These are phyloP conservation scores for Lepidotrigona ventralis DNA, from an alignment of 1,140 invertebrate species.

Conservation along the genomic window DNA sequence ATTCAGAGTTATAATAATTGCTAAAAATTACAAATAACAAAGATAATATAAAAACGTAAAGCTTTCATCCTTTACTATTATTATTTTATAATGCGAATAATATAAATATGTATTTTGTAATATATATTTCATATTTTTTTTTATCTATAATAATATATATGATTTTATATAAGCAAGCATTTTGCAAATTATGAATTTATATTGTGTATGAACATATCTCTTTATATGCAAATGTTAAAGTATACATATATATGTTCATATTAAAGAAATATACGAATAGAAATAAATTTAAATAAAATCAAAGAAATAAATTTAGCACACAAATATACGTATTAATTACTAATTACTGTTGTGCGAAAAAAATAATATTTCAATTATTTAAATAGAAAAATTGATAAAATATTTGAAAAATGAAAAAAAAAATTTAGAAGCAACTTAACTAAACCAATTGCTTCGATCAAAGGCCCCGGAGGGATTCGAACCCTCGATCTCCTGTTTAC, in stretches of 20 bases:
- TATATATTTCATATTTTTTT: too few species aligned
- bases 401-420: neutral
- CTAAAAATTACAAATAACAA: neutral
- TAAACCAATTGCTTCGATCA: neutral
- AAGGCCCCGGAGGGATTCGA: conserved; percentile 75
- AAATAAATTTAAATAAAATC: too few species aligned
- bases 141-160: neutral
- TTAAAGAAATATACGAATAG: neutral
- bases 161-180: neutral
- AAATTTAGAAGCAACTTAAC: neutral
- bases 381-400: neutral
- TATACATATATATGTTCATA: neutral
- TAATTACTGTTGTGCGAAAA: neutral
- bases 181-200: neutral
- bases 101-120: neutral
- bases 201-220: neutral
- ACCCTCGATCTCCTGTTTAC: conserved; percentile 81
- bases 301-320: neutral
- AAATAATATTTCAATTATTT: neutral
- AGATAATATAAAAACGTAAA: neutral
- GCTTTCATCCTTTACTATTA: neutral
- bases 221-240: neutral
- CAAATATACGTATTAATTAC: neutral
- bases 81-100: neutral
- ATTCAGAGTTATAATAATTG: too few species aligned